Evolutionary conservation across 1,140 invertebrate species (phyloP), one percentile per base, ranked within the genome.

Genomic region (Lordiphosa clarofinis): DNA sequence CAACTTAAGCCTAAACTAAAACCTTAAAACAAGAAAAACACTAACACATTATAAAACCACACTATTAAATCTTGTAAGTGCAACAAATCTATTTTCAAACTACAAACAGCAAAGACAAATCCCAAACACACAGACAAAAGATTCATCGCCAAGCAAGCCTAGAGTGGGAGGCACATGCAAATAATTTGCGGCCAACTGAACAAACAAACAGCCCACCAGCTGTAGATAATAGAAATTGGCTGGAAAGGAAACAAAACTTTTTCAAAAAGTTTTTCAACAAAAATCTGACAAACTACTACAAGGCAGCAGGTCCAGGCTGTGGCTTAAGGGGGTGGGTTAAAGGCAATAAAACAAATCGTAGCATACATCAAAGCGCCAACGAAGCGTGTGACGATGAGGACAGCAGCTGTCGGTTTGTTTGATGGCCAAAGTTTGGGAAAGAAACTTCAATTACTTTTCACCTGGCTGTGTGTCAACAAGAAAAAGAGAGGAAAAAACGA

Each of bases 401-500:
- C 71, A 58, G 48, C 65, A 79, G 74, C 75, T 79, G 75, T 73
- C 60, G 65, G 70, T 60, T 66, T 70, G 70, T 56, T 72, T 82
- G 69, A 79, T 79, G 67, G 72, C 72, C 43, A 75, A 81, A 82
- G 62, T 82, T 74, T 81, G 52, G 73, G 52, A 39, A 28, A 61
- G 49, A 57, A 81, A 81, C 76, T 82, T 82, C 67, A 75, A 81
- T 82, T 75, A 81, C 72, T 75, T 82, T 81, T 75, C 54, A 81
- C 75, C 72, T 82, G 72, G 19, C 64, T 60, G 37, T 38, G 44
- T 38, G 44, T 19, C 47, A 62, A 56, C 47, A 46, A 28, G 43
- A 69, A 52, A 42, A 55, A 43, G 44, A 44, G 8, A 39, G 12
- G 3, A 10, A 12, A 33, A 58, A 59, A 53, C 53, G 63, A 62